Evolutionary conservation across 2,797 vertebrate species (phyloP).

Genomic region (Cirrhinus mrigala): DNA sequence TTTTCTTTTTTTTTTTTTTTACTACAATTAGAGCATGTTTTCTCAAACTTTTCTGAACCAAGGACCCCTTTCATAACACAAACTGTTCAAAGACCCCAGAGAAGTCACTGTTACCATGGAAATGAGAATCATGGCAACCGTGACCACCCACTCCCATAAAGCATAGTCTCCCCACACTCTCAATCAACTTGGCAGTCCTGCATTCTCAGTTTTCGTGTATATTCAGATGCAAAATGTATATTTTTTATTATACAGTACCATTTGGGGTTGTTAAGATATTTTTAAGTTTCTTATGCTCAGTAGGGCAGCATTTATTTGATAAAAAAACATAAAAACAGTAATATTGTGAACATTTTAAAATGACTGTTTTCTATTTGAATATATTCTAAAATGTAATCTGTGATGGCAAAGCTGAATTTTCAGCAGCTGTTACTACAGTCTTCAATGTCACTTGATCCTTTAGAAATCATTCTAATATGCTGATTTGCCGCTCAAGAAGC

Average conservation of each 20-base stretch:
- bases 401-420: background rate
- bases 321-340: background rate
- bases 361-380: background rate
- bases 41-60: background rate
- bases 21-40: conserved; percentile 18
- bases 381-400: background rate
- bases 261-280: background rate
- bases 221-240: background rate
- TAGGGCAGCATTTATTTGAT: background rate
- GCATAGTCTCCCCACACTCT: conserved; percentile 5
- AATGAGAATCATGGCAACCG: conserved; percentile 10
- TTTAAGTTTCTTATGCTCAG: background rate
- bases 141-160: conserved; percentile 31
- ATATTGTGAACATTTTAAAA: background rate
- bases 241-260: background rate
- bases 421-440: background rate
- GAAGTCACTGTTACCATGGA: conserved; percentile 16
- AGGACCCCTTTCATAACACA: conserved; percentile 5
- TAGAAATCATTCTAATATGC: background rate
- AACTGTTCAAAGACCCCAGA: conserved; percentile 4
- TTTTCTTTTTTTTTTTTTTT: conserved; percentile 21
- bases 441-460: background rate
- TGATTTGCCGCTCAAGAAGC: background rate
- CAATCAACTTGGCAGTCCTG: conserved; percentile 15
- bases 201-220: background rate